Evolutionary conservation across 2,888 invertebrate genomes (phyloP).

Genomic region (Ennomos quercinarius): DNA sequence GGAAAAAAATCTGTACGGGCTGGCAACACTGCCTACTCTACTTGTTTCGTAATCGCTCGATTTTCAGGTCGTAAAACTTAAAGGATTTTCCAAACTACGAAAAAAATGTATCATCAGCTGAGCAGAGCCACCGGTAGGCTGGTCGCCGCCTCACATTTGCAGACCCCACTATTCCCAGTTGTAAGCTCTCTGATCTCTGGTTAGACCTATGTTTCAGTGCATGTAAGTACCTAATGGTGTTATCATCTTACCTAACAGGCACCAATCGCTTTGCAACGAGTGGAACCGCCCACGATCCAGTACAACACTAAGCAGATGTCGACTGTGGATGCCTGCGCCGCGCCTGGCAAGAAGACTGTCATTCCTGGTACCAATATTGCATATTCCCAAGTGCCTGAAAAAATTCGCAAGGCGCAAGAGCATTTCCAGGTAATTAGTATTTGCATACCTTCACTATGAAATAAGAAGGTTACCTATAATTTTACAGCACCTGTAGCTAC

Average conservation of each 20-base stretch:
- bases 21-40: constrained; percentile 33
- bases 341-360: constrained; percentile 60
- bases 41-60: constrained; percentile 79
- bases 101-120: constrained; percentile 80
- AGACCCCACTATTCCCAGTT: constrained; percentile 77
- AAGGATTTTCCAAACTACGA: constrained; percentile 35
- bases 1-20: too few species aligned
- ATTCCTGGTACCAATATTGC: constrained; percentile 77
- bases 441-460: too few species aligned
- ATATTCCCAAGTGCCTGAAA: constrained; percentile 66
- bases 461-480: too few species aligned
- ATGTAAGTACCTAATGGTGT: constrained; percentile 11
- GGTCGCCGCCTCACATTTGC: constrained; percentile 69
- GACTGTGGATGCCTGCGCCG: constrained; percentile 71
- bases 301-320: constrained; percentile 74
- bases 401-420: constrained; percentile 65
- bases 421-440: constrained; percentile 75
- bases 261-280: constrained; percentile 77
- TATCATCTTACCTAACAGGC: constrained; percentile 55
- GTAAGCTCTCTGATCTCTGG: constrained; percentile 54
- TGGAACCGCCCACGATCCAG: constrained; percentile 69
- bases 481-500: too few species aligned
- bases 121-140: constrained; percentile 76
- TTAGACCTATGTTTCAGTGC: constrained; percentile 21
- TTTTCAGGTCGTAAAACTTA: constrained; percentile 47